Percentiles rank a stretch among this genome's conserved stretches.
phyloP scores from a whole-genome alignment of 2,113 vertebrate genomes.

The Chitala chitala region DNA sequence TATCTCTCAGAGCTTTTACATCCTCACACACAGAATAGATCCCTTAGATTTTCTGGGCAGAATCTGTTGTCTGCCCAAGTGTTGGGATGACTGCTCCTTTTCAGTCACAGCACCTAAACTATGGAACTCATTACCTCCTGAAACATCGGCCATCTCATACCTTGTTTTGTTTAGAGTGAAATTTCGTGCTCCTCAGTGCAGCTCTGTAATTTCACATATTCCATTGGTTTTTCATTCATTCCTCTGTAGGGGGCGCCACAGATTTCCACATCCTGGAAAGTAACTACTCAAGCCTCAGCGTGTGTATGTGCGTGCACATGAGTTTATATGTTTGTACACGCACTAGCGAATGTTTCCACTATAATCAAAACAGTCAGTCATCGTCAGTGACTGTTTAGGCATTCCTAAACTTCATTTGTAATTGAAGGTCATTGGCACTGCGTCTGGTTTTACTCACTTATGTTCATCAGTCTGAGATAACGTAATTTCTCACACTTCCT shows the following conservation, averaged over 20 bases:
- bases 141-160: too few relatives aligned
- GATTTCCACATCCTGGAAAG: background rate
- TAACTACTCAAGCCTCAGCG: background rate
- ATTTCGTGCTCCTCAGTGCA: background rate
- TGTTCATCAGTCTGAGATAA: background rate
- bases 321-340: background rate
- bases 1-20: too few relatives aligned
- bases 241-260: background rate
- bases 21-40: too few relatives aligned
- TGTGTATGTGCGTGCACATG: background rate
- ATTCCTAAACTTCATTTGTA: conserved; percentile 43
- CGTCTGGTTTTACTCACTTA: background rate
- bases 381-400: conserved; percentile 42
- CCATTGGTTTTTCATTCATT: background rate
- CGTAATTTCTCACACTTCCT: background rate
- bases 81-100: too few relatives aligned
- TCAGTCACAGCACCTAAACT: too few relatives aligned
- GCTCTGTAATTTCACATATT: background rate
- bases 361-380: background rate
- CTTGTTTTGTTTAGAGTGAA: background rate
- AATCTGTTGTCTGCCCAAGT: too few relatives aligned
- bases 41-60: too few relatives aligned
- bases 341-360: background rate
- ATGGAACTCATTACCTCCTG: too few relatives aligned
- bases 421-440: conserved; percentile 42